These are phyloP conservation scores for Siniperca obscura DNA, from an alignment of 2,797 vertebrate genomes.

Conservation along the genomic window DNA sequence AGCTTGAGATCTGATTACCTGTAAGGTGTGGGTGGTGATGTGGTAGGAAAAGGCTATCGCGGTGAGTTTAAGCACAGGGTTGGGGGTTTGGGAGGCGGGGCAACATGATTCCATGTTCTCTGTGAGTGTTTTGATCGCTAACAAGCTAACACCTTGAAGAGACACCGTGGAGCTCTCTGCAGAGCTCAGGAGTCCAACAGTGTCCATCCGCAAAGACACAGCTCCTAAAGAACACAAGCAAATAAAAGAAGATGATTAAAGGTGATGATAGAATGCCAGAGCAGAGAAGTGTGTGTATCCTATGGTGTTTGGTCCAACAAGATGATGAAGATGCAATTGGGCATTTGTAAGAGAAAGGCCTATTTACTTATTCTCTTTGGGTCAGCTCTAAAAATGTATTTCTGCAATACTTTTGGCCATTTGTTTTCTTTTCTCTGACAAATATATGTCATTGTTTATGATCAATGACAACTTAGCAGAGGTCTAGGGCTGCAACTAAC, in stretches of 20 bases:
- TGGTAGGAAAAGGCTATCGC: constrained; percentile 87
- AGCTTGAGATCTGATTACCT: constrained; percentile 82
- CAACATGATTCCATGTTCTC: constrained; percentile 94
- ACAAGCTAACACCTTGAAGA: constrained; percentile 89
- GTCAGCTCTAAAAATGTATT: background rate
- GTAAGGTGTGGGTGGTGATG: constrained; percentile 88
- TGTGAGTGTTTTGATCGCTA: constrained; percentile 88
- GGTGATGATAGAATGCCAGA: background rate
- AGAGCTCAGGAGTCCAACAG: constrained; percentile 85
- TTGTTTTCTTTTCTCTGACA: background rate
- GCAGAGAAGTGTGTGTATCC: background rate
- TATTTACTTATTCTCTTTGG: background rate
- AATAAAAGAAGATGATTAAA: background rate
- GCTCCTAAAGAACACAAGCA: constrained; percentile 84
- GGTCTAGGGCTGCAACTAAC: background rate
- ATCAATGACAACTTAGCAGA: background rate
- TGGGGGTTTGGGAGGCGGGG: constrained; percentile 86
- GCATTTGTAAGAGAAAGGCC: background rate
- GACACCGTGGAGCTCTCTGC: constrained; percentile 88
- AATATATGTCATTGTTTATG: background rate
- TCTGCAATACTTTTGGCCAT: background rate
- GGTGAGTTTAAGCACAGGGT: constrained; percentile 87
- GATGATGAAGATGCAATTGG: background rate
- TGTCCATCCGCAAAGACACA: constrained; percentile 90
- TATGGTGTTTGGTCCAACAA: background rate